Base-by-base conservation (phyloP, 2,888 invertebrate species). In the Autographa pulchrina region DNA sequence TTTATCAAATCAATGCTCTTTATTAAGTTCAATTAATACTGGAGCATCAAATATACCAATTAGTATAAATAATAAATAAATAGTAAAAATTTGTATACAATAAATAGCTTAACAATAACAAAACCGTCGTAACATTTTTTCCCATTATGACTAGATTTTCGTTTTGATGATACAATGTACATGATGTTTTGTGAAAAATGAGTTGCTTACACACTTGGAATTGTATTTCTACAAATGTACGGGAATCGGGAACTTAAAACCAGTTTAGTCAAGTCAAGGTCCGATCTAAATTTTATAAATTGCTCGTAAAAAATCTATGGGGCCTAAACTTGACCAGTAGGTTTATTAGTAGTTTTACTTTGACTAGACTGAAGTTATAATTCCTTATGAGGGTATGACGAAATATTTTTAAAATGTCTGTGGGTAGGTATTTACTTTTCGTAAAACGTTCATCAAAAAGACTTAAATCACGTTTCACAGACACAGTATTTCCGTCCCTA, bases 1-100 rank as follows among this genome's bases (percentile, higher is more conserved):
- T 69, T 73, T 76, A 68, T 81, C 70, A 90, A 91, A 89, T 90
- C 83, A 91, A 92, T 91, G 91, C 92, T 90, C 91, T 95, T 94
- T 94, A 95, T 94, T 94, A 89, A 91, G 84, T 82, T 86, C 77
- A 81, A 88, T 92, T 93, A 94, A 94, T 93, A 93, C 86, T 91
- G 89, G 94, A 94, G 94, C 92, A 92, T 87, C 85, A 78, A 74
- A 75, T 77, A 82, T 91, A 92, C 91, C 89, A 91, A 92, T 93
- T 89, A 89, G 86, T 91, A 88, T 89, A 89, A 89, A 90, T 91
- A 88, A 90, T 82, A 79, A 81, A 81, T 79, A 79, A 80, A 89
- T 92, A 93, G 92, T 93, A 78, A 91, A 94, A 94, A 91, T 88
- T 81, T 92, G 91, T 94, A 92, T 92, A 93, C 88, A 93, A 93